Evolutionary conservation across 2,888 invertebrate species (phyloP).

Genomic region (Cordilura impudica): DNA sequence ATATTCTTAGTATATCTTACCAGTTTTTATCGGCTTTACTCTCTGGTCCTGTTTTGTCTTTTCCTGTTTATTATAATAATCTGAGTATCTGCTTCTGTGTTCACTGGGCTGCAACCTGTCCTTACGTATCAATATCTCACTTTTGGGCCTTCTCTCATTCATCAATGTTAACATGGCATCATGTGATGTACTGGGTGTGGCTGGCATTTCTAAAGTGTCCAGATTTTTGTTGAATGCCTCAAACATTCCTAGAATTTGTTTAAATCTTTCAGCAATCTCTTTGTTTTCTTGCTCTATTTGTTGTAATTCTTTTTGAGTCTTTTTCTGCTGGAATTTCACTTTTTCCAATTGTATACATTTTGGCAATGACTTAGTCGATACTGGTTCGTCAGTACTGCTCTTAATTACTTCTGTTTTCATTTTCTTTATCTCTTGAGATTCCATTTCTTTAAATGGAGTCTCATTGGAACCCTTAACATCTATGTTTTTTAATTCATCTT

Average conservation of each 20-base stretch:
- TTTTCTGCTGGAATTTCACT: not conserved
- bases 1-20: not conserved
- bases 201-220: conserved; percentile 65
- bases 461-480: not conserved
- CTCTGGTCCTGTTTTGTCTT: not conserved
- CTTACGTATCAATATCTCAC: not conserved
- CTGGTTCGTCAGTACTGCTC: no score
- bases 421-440: no score
- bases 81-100: not conserved
- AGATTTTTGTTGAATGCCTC: conserved; percentile 68
- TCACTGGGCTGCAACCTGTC: not conserved
- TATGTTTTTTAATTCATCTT: not conserved
- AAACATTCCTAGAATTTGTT: conserved; percentile 67
- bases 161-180: not conserved
- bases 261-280: conserved; percentile 63
- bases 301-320: not conserved
- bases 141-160: not conserved
- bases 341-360: not conserved
- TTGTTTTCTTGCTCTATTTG: conserved; percentile 30
- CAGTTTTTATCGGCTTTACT: not conserved
- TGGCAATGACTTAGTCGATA: not conserved
- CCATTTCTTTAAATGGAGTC: not conserved
- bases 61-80: not conserved
- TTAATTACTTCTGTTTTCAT: no score
- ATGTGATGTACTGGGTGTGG: not conserved